Evolutionary conservation across 2,888 invertebrate genomes (phyloP).

Genomic region (Odontocerum albicorne): DNA sequence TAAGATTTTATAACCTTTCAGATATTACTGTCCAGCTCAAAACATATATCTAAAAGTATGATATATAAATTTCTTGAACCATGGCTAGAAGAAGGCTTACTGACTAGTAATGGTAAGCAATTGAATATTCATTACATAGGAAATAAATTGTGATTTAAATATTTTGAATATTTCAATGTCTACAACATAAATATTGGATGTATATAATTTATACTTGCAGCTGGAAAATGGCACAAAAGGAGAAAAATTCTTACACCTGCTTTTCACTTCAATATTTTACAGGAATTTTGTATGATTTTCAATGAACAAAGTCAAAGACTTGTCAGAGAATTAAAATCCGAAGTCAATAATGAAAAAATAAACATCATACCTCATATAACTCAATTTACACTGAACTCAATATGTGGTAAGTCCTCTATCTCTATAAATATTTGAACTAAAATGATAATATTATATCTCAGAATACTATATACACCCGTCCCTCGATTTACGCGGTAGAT

Average conservation of each 20-base stretch:
- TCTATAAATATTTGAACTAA: too few relatives aligned
- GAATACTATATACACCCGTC: too few relatives aligned
- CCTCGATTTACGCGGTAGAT: too few relatives aligned
- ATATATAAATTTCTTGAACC: constrained; percentile 23
- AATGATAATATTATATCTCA: too few relatives aligned
- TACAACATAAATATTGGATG: too few relatives aligned
- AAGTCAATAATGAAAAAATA: constrained; percentile 40
- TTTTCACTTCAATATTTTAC: constrained; percentile 65
- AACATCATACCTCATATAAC: constrained; percentile 54
- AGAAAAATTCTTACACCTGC: constrained; percentile 66
- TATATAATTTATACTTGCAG: constrained; percentile 40
- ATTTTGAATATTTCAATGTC: too few relatives aligned
- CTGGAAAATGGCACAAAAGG: constrained; percentile 61
- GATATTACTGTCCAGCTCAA: constrained; percentile 20
- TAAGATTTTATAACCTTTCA: too few relatives aligned
- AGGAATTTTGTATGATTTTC: constrained; percentile 46
- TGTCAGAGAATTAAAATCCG: constrained; percentile 41
- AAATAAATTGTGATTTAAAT: too few relatives aligned
- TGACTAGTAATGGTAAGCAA: constrained; percentile 24
- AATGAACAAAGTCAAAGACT: constrained; percentile 44
- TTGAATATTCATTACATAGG: too few relatives aligned
- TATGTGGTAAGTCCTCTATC: constrained; percentile 52
- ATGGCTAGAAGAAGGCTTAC: constrained; percentile 21
- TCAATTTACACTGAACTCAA: constrained; percentile 55
- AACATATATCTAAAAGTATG: constrained; percentile 18